Evolutionary conservation across 2,888 invertebrate genomes (phyloP).

Genomic region (Kuschelorhynchus macadamiae): DNA sequence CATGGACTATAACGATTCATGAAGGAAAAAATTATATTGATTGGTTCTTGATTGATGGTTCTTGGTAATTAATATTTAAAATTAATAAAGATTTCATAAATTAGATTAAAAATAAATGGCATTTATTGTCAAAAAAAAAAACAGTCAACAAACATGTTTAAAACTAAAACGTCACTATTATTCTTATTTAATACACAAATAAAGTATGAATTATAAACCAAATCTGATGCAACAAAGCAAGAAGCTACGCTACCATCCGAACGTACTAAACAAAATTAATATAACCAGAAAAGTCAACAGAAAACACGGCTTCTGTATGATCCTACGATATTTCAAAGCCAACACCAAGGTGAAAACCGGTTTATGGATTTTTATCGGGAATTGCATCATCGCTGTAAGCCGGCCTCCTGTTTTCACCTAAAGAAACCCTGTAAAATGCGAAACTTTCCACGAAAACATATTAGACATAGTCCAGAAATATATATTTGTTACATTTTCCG

Average conservation of each 20-base stretch:
- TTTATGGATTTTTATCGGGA: conserved; percentile 49
- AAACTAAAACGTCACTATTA: no score
- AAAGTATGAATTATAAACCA: no score
- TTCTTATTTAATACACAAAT: no score
- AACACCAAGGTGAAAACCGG: conserved; percentile 38
- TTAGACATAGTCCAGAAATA: background rate
- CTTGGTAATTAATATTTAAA: no score
- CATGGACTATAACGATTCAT: no score
- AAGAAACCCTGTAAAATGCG: conserved; percentile 15
- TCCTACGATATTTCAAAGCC: conserved; percentile 39
- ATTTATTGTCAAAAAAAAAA: no score
- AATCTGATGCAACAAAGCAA: conserved; percentile 38
- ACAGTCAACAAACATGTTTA: no score
- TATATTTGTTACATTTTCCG: background rate
- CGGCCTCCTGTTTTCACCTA: conserved; percentile 25
- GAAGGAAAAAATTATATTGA: no score
- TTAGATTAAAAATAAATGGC: no score
- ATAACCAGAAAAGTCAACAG: conserved; percentile 35
- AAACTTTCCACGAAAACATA: conserved; percentile 16
- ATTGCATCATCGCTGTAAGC: conserved; percentile 48
- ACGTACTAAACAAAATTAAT: conserved; percentile 25
- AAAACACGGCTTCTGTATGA: conserved; percentile 38
- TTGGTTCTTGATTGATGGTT: no score
- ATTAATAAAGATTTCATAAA: no score
- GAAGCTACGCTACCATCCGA: conserved; percentile 23